Base-by-base conservation (phyloP, 1,140 invertebrate species). In the Lasaia peninsularis region DNA sequence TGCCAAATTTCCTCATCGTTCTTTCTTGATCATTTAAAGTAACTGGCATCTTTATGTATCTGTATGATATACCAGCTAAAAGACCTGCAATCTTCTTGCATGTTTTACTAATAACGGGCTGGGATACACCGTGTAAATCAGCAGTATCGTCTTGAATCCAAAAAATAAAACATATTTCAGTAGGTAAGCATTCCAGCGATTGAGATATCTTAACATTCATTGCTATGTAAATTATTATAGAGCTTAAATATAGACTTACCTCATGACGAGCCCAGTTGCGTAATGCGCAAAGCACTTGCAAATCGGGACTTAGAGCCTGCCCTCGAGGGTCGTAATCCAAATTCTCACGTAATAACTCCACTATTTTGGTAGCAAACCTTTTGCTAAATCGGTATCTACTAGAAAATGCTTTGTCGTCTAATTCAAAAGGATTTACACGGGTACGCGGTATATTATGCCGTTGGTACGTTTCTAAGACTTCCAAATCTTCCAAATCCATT, bases 21-120 rank as follows among this genome's bases (percentile, higher is more conserved):
- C 62, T 32, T 28, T 35, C 16, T 52, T 62, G 57, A 31, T 78
- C 71, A 24, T 57, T 21, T 7, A 70, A 24, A 11, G 60, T 66
- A 35, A 16, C 34, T 31, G 75, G 68, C 60, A 78, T 71, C 56
- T 56, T 67, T 16, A 73, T 73, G 35, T 53, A 73, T 56, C 34
- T 49, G 11, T 54, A 24, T 12, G 59, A 51, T 34, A 44, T 33
- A 21, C 35, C 12, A 10, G 64, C 58, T 34, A 67, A 21, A 12
- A 33, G 40, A 51, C 24, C 51, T 24, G 67, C 61, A 3, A 67
- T 51, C 18, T 60, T 64, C 34, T 66, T 67, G 35, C 64, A 64
- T 11, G 50, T 64, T 32, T 53, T 55, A 18, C 67, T 67, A 6
- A 70, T 14, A 34, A 55, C 31, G 3, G 63, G 55, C 31, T 70